phyloP scores from a whole-genome alignment of 2,888 invertebrate species.

The Anoplius nigerrimus region DNA sequence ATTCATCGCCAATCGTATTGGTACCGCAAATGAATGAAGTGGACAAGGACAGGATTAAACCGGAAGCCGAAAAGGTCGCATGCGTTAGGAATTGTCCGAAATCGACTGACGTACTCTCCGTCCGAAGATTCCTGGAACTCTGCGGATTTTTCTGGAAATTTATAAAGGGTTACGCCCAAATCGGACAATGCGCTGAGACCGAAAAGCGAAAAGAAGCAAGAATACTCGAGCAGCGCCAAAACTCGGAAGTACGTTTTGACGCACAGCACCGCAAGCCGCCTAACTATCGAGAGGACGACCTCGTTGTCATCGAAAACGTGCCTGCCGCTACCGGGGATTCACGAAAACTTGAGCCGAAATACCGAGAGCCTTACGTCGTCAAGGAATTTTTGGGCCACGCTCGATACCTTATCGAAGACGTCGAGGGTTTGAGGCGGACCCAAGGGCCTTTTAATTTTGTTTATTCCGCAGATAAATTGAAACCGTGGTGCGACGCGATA shows the following conservation, averaged over 20 bases:
- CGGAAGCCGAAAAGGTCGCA: neutral
- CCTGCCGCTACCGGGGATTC: neutral
- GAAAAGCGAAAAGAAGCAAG: neutral
- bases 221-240: neutral
- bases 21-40: no score
- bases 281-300: neutral
- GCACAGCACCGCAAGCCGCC: neutral
- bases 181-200: conserved; percentile 8
- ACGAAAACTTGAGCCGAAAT: neutral
- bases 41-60: no score
- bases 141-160: conserved; percentile 11
- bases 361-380: neutral
- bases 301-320: no score
- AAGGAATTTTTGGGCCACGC: neutral
- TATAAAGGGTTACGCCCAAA: neutral
- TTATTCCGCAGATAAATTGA: neutral
- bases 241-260: neutral
- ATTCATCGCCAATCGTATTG: no score
- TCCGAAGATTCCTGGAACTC: conserved; percentile 8
- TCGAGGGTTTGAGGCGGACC: neutral
- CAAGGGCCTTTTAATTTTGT: neutral
- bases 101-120: neutral
- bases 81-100: neutral
- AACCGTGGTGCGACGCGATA: neutral
- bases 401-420: neutral